These are phyloP conservation scores for Drosophila bocki DNA, from an alignment of 1,140 invertebrate genomes.

Conservation along the genomic window DNA sequence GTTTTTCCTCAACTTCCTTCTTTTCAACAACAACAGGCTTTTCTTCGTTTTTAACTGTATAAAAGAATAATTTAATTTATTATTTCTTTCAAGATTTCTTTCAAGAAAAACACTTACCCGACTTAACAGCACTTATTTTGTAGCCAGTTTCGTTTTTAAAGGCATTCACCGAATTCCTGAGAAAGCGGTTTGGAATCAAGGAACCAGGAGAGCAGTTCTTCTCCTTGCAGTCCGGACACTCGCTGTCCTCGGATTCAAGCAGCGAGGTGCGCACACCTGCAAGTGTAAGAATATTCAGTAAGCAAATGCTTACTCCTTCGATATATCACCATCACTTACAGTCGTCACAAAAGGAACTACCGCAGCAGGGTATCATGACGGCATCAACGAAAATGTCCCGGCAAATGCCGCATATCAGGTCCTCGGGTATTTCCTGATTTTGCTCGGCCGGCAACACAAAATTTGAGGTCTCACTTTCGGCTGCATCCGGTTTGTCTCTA, in stretches of 20 bases:
- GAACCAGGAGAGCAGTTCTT: constrained; percentile 96
- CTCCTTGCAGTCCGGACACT: constrained; percentile 97
- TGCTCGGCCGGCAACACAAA: constrained; percentile 57
- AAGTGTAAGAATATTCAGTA: background rate
- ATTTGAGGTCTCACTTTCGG: constrained; percentile 47
- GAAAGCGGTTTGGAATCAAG: constrained; percentile 96
- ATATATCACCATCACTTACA: constrained; percentile 88
- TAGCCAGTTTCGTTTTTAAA: constrained; percentile 97
- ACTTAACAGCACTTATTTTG: constrained; percentile 67
- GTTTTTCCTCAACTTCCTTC: constrained; percentile 28
- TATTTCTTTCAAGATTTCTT: too few relatives aligned
- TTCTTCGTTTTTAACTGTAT: constrained; percentile 31
- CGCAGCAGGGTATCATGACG: constrained; percentile 98
- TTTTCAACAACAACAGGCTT: constrained; percentile 28
- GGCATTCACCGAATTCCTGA: constrained; percentile 93
- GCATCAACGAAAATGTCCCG: constrained; percentile 97
- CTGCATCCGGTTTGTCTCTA: constrained; percentile 88
- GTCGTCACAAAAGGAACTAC: constrained; percentile 99
- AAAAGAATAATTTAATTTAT: background rate
- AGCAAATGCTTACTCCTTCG: background rate
- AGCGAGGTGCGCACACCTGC: constrained; percentile 94
- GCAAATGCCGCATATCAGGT: constrained; percentile 96
- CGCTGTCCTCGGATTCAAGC: constrained; percentile 96
- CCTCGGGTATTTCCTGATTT: constrained; percentile 92
- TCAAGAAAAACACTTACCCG: constrained; percentile 46